Percentiles rank a stretch among this genome's conserved stretches.
Evolutionary conservation across 2,797 vertebrate species (phyloP).

Genomic region (Rhynchonycteris naso): DNA sequence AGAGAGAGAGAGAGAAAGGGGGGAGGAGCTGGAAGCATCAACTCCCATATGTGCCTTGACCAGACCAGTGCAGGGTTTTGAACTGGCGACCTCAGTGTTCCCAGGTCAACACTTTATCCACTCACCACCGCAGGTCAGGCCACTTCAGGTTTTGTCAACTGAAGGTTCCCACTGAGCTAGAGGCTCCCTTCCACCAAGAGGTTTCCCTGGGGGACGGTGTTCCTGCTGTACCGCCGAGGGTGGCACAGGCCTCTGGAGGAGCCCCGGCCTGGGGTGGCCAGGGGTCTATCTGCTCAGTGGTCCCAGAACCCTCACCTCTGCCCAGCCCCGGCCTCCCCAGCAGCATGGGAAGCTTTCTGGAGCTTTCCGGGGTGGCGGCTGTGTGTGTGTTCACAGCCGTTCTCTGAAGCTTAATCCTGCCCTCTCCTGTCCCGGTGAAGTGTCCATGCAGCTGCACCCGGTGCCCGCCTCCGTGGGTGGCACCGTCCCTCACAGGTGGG

Average conservation of each 20-base stretch:
- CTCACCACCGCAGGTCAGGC: too few relatives aligned
- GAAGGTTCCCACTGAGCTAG: not conserved
- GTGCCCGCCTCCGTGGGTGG: rapidly evolving
- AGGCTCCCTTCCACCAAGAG: rapidly evolving
- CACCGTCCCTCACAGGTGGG: rapidly evolving
- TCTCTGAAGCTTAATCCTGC: not conserved
- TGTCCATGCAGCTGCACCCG: too few relatives aligned
- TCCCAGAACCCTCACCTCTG: rapidly evolving
- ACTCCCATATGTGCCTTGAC: too few relatives aligned
- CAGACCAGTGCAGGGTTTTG: too few relatives aligned
- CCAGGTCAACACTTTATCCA: too few relatives aligned
- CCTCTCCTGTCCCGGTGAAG: rapidly evolving
- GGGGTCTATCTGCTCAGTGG: too few relatives aligned
- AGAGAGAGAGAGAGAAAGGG: too few relatives aligned
- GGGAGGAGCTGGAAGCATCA: too few relatives aligned
- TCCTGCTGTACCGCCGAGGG: too few relatives aligned
- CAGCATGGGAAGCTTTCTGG: rapidly evolving
- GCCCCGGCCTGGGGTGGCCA: not conserved
- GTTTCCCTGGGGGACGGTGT: too few relatives aligned
- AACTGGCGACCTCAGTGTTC: too few relatives aligned
- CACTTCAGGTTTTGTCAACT: not conserved
- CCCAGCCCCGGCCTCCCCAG: not conserved
- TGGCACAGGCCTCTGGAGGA: not conserved
- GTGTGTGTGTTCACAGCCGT: rapidly evolving
- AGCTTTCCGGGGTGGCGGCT: not conserved